Evolutionary conservation across 2,113 vertebrate species (phyloP).

Genomic region (Dolichallabes microphthalmus): DNA sequence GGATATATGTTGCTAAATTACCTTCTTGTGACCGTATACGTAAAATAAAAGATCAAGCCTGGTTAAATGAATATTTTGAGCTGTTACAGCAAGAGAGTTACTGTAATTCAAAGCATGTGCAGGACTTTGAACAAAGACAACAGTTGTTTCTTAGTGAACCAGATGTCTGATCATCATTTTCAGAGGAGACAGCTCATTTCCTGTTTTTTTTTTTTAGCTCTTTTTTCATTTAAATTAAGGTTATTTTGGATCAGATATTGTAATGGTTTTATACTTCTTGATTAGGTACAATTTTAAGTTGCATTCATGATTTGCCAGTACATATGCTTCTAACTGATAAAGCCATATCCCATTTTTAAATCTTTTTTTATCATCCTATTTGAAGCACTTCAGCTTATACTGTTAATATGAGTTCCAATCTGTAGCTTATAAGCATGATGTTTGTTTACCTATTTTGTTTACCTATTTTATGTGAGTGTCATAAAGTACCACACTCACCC

Average conservation of each 20-base stretch:
- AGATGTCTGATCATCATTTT: conserved; percentile 54
- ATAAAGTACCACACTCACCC: background rate
- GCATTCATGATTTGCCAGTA: background rate
- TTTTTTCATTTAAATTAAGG: background rate
- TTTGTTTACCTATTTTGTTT: conserved; percentile 9
- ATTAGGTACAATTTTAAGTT: background rate
- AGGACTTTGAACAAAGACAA: conserved; percentile 63
- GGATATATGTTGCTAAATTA: conserved; percentile 58
- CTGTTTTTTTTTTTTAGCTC: conserved; percentile 48
- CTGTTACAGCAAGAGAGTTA: conserved; percentile 42
- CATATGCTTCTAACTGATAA: background rate
- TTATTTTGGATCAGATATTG: background rate
- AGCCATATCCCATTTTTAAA: background rate
- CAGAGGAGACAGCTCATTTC: conserved; percentile 57
- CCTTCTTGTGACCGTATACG: conserved; percentile 17
- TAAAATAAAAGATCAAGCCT: conserved; percentile 23
- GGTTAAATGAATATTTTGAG: conserved; percentile 33
- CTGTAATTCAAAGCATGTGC: conserved; percentile 63
- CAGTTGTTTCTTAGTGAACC: conserved; percentile 36
- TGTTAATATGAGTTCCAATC: background rate
- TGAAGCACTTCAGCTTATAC: background rate
- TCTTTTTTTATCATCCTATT: background rate
- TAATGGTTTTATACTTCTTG: background rate
- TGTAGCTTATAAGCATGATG: background rate
- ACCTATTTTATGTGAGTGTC: conserved; percentile 20